phyloP scores from a whole-genome alignment of 1,140 invertebrate species.

The Campoletis sonorensis region DNA sequence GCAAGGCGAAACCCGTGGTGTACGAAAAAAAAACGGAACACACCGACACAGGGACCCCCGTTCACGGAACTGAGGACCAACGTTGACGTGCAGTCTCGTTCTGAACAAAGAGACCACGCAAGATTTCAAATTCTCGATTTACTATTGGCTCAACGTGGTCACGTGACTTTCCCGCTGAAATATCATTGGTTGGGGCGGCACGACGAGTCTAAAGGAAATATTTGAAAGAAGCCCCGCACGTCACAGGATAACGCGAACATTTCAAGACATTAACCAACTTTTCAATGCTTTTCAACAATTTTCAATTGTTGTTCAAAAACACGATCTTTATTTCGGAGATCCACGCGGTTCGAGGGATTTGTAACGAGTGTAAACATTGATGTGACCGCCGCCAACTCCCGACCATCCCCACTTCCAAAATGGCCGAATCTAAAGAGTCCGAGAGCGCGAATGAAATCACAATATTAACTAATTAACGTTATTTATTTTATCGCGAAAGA shows the following conservation, averaged over 20 bases:
- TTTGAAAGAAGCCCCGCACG: slow-evolving; percentile 55
- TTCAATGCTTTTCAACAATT: neutral
- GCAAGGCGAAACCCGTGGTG: slow-evolving; percentile 60
- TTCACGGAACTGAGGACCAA: slow-evolving; percentile 74
- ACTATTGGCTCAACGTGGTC: slow-evolving; percentile 65
- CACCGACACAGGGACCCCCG: slow-evolving; percentile 74
- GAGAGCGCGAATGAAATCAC: neutral
- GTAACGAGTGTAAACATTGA: neutral
- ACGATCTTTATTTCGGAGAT: neutral
- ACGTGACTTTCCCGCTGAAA: slow-evolving; percentile 61
- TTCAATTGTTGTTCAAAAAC: neutral
- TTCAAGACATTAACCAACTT: neutral
- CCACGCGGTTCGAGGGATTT: neutral
- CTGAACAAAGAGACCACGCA: slow-evolving; percentile 75
- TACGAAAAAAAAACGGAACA: slow-evolving; percentile 68
- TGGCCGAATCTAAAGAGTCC: slow-evolving; percentile 65
- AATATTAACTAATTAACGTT: neutral
- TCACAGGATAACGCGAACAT: neutral
- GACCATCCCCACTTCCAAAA: slow-evolving; percentile 64
- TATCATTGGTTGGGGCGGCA: slow-evolving; percentile 53
- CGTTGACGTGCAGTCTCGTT: slow-evolving; percentile 67
- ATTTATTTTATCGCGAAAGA: slow-evolving; percentile 50
- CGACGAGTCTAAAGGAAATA: slow-evolving; percentile 56
- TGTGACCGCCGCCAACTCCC: slow-evolving; percentile 28
- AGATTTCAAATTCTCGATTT: slow-evolving; percentile 73